Base-by-base conservation (phyloP, 2,113 vertebrate species). In the Balaeniceps rex region DNA sequence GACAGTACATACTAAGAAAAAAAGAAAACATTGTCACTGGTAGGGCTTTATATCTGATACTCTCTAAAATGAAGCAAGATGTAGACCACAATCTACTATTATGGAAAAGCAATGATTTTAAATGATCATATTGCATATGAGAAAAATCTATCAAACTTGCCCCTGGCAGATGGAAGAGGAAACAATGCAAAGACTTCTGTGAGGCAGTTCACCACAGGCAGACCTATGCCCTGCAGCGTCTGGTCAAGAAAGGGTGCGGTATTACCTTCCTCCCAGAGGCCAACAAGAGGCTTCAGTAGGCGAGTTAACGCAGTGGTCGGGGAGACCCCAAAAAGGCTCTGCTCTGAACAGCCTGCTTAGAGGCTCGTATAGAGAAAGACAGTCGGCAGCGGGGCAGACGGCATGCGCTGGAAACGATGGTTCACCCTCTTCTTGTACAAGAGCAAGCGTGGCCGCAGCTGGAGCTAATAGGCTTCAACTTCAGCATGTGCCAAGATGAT, bases 381-480 rank as follows among this genome's bases (percentile, higher is more conserved):
- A 31, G 58, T 12, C 1, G 2, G 91, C 38, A 88, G 19, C 6
- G 2, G 57, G 42, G n/a, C 14, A 52, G 60, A 14, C 36, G 54
- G 51, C 0, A 3, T 1, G 5, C 1, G 10, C 36, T 64, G 24
- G 46, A 82, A n/a, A 22, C 2, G 11, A 23, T 0, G 4, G 68
- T 57, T 87, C 25, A 5, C 34, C 46, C 19, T 61, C 42, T 19
- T 28, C 44, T 70, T 4, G 0, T 13, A 10, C 51, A 17, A 24
- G 57, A 54, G 46, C n/a, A 40, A 66, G 25, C 28, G 34, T 29
- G 52, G 74, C 26, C 2, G 18, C 33, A 54, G 4, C 2, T 11
- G 19, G 33, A 80, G 49, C 16, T 52, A 33, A 52, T 1, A 15
- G 46, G 24, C 29, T 25, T 81, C 63, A 28, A 13, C 36, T 69